These are phyloP conservation scores for Taenaris catops DNA, from an alignment of 2,888 invertebrate genomes.

Conservation along the genomic window DNA sequence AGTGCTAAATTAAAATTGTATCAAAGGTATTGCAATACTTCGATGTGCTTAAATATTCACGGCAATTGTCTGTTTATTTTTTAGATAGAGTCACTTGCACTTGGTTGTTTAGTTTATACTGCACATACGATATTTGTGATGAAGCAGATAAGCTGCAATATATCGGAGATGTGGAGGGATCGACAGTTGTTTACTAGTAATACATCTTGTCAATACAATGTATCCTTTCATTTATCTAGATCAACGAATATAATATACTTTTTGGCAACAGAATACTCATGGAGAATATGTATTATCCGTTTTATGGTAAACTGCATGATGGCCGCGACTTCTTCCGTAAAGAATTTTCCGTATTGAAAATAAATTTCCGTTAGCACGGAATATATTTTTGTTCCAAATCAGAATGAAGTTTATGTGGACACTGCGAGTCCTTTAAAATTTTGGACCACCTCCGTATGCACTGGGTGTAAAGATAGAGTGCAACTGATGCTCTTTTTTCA, in stretches of 20 bases:
- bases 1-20: conserved; percentile 40
- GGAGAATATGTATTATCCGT: too few relatives aligned
- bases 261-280: too few relatives aligned
- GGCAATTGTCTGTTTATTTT: conserved; percentile 22
- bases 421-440: too few relatives aligned
- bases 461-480: too few relatives aligned
- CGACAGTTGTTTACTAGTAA: conserved; percentile 2
- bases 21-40: conserved; percentile 44
- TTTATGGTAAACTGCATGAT: too few relatives aligned
- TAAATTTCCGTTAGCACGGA: too few relatives aligned
- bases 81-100: conserved; percentile 29
- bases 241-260: not conserved
- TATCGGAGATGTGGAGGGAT: conserved; percentile 2
- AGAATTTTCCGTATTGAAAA: too few relatives aligned
- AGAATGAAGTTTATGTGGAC: too few relatives aligned
- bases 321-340: too few relatives aligned
- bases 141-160: conserved; percentile 2
- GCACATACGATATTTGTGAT: conserved; percentile 42
- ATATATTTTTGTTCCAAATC: too few relatives aligned
- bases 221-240: conserved; percentile 10
- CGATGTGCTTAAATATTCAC: conserved; percentile 26
- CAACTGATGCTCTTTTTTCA: too few relatives aligned
- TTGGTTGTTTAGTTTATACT: conserved; percentile 35
- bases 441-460: too few relatives aligned
- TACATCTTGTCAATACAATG: conserved; percentile 6